A percentile compares a stretch with the other conserved stretches of the same genome.
Evolutionary conservation across 2,113 vertebrate species (phyloP).

Genomic region (Macquaria australasica): DNA sequence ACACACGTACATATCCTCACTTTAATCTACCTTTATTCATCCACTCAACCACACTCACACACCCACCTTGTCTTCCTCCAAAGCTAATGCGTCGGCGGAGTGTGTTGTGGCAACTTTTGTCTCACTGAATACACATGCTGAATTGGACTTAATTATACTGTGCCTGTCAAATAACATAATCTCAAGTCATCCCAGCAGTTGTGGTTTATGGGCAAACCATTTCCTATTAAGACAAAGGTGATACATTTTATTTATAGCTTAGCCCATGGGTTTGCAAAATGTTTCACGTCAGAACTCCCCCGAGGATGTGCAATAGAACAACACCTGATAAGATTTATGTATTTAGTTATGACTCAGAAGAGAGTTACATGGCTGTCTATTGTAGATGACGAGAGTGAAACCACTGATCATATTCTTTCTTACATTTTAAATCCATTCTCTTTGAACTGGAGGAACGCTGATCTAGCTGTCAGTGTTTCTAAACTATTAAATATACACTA

Average conservation of each 20-base stretch:
- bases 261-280: slow-evolving; percentile 39
- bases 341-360: slow-evolving; percentile 38
- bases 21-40: slow-evolving; percentile 33
- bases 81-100: slow-evolving; percentile 42
- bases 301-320: neutral
- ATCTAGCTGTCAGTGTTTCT: neutral
- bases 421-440: neutral
- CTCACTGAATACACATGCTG: slow-evolving; percentile 22
- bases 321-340: slow-evolving; percentile 38
- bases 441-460: neutral
- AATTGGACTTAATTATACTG: slow-evolving; percentile 34
- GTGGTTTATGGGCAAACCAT: slow-evolving; percentile 40
- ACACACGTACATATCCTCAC: neutral
- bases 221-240: slow-evolving; percentile 48
- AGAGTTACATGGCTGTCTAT: neutral
- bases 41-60: slow-evolving; percentile 27
- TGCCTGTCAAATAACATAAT: slow-evolving; percentile 35
- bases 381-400: slow-evolving; percentile 11
- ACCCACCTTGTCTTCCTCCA: slow-evolving; percentile 33
- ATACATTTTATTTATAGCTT: slow-evolving; percentile 52
- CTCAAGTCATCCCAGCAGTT: slow-evolving; percentile 34
- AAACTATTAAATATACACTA: too few relatives aligned
- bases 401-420: neutral
- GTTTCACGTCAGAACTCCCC: slow-evolving; percentile 42
- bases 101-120: slow-evolving; percentile 38